phyloP scores from a whole-genome alignment of 2,888 invertebrate genomes.

The Invenusta paracnida region DNA sequence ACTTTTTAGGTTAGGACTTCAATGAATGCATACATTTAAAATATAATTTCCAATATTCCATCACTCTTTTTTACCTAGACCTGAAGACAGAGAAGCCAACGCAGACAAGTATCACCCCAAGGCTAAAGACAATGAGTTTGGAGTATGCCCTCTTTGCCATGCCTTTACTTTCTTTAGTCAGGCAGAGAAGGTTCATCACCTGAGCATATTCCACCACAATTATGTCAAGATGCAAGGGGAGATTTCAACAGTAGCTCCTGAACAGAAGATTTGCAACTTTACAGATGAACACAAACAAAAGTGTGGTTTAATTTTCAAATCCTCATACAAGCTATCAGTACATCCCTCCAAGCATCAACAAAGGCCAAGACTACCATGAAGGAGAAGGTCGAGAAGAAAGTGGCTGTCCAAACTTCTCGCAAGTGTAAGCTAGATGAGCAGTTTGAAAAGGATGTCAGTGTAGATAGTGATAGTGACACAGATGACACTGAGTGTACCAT shows the following conservation, averaged over 20 bases:
- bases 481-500: background rate
- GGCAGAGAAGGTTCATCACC: background rate
- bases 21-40: no score
- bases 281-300: background rate
- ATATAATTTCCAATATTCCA: no score
- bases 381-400: background rate
- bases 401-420: background rate
- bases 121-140: background rate
- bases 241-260: background rate
- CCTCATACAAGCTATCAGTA: background rate
- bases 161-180: background rate
- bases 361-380: background rate
- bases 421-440: background rate
- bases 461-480: background rate
- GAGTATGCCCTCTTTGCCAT: background rate
- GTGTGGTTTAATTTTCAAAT: background rate
- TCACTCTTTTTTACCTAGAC: no score
- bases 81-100: no score
- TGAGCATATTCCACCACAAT: background rate
- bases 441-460: background rate
- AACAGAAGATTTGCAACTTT: background rate
- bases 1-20: no score
- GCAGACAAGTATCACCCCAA: no score
- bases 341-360: background rate
- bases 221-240: background rate